Percentiles rank a stretch among this genome's conserved stretches.
phyloP scores from a whole-genome alignment of 1,140 invertebrate genomes.

The Zaprionus ornatus region DNA sequence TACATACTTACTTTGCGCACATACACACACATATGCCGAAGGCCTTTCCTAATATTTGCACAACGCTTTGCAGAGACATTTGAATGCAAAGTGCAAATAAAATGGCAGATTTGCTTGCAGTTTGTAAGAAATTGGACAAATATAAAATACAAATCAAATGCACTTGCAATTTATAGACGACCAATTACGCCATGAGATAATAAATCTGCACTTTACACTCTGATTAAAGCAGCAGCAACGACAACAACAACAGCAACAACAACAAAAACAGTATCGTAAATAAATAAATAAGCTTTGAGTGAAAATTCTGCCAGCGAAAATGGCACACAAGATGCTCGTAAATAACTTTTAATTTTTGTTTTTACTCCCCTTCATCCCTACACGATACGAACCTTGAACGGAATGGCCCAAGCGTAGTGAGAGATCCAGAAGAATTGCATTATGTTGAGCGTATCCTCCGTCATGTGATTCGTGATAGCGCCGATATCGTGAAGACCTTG shows the following conservation, averaged over 20 bases:
- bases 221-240: constrained; percentile 31
- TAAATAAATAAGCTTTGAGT: constrained; percentile 58
- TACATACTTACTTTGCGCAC: not conserved
- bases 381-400: constrained; percentile 88
- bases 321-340: constrained; percentile 74
- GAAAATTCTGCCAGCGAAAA: constrained; percentile 47
- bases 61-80: constrained; percentile 29
- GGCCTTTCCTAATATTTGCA: constrained; percentile 34
- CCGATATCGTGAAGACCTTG: constrained; percentile 86
- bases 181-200: constrained; percentile 52
- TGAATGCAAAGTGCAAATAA: constrained; percentile 41
- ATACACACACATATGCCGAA: not conserved
- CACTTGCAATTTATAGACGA: constrained; percentile 55
- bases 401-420: constrained; percentile 94
- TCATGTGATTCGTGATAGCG: constrained; percentile 91
- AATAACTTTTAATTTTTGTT: constrained; percentile 40
- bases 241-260: constrained; percentile 24
- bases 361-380: not conserved
- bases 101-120: constrained; percentile 28
- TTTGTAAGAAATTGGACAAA: constrained; percentile 34
- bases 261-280: constrained; percentile 23
- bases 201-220: constrained; percentile 27
- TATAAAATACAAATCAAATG: constrained; percentile 54
- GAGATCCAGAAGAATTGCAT: constrained; percentile 93
- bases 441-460: constrained; percentile 92